Evolutionary conservation across 2,888 invertebrate genomes (phyloP), one percentile per base, ranked within the genome.

Genomic region (Tetropium fuscum): DNA sequence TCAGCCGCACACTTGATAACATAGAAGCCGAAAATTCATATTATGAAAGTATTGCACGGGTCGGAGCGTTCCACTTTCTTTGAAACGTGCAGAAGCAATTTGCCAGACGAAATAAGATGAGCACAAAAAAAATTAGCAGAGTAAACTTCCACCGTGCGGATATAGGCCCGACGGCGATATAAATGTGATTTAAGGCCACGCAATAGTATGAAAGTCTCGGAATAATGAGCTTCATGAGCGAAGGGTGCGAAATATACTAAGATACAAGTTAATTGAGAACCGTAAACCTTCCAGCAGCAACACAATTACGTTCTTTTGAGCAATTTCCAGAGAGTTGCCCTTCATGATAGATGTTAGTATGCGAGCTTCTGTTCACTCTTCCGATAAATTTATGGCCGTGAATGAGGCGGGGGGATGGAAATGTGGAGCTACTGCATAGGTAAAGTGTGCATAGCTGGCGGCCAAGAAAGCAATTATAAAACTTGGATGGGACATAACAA

Each of bases 391-490:
- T 75, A 75, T 74, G 72, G 63, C 64, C 70, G 63, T 60, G 54
- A 45, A 61, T 44, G 16, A 15, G 16, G 27, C 43, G 11, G 43
- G 43, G 22, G 43, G 13, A 16, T 1, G 13, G n/a, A 7, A 11
- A 15, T 7, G 10, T 4, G 27, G 44, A 19, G 22, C 43, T 43
- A 22, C 43, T 58, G 60, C 53, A 38, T 54, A 59, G 66, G 58
- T 57, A 56, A 58, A 62, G 57, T 59, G 65, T 71, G 73, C 73
- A 70, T 71, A 70, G 74, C 78, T 75, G 57, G 60, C 70, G 77
- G 78, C 74, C 74, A 78, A 78, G 77, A 78, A 78, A 78, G 76
- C 79, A 77, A 78, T 77, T 78, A 78, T 76, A 75, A 76, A 76
- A 75, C 74, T 74, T 70, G 75, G 74, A 71, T 70, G 71, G 71